Conservation (phyloP, 1,140 invertebrate genomes). For the Achroia grisella region DNA sequence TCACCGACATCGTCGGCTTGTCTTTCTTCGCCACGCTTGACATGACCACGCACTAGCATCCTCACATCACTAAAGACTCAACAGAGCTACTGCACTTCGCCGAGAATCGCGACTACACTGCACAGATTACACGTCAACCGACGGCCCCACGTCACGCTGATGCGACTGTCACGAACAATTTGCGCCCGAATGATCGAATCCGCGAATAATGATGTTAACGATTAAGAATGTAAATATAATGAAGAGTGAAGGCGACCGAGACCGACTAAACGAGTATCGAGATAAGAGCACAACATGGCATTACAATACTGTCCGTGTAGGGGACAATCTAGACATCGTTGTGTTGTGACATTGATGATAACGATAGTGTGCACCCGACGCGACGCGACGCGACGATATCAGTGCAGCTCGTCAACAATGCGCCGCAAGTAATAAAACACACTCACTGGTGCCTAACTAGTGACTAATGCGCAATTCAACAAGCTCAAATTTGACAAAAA, state of each 20-base stretch:
- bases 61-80: slow-evolving; percentile 53
- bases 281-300: slow-evolving; percentile 29
- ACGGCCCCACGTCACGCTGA: slow-evolving; percentile 16
- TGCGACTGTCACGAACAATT: slow-evolving; percentile 26
- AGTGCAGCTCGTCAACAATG: slow-evolving; percentile 46
- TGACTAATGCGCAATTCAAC: slow-evolving; percentile 68
- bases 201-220: slow-evolving; percentile 20
- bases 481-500: slow-evolving; percentile 69
- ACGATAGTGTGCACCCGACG: slow-evolving; percentile 50
- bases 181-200: slow-evolving; percentile 16
- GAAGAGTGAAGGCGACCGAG: slow-evolving; percentile 16
- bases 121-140: slow-evolving; percentile 22
- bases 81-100: slow-evolving; percentile 20
- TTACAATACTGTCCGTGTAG: slow-evolving; percentile 18
- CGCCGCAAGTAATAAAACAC: slow-evolving; percentile 32
- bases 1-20: slow-evolving; percentile 88
- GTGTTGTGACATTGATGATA: slow-evolving; percentile 67
- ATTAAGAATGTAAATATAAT: slow-evolving; percentile 16
- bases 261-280: slow-evolving; percentile 15
- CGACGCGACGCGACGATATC: slow-evolving; percentile 35
- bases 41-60: slow-evolving; percentile 62
- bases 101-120: slow-evolving; percentile 19
- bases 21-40: slow-evolving; percentile 84
- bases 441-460: slow-evolving; percentile 38
- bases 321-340: slow-evolving; percentile 51